Evolutionary conservation across 2,797 vertebrate species (phyloP).

Genomic region (Rhinichthys osculus): DNA sequence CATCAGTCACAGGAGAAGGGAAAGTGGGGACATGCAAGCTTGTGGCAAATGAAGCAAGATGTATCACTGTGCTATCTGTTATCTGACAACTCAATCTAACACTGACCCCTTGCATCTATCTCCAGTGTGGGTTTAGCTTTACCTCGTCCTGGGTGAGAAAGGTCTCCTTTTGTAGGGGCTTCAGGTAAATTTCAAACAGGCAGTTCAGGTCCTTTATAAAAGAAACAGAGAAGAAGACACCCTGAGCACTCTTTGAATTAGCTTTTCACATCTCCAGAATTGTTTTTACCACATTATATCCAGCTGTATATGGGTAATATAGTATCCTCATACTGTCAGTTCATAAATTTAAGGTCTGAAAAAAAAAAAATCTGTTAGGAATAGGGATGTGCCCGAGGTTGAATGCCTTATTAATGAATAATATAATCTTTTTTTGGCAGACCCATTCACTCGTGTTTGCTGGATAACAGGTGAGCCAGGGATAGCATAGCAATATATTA

Average conservation of each 20-base stretch:
- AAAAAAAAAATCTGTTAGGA: not conserved
- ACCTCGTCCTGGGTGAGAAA: conserved; percentile 97
- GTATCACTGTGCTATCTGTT: not conserved
- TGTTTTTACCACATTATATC: not conserved
- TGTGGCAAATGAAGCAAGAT: conserved; percentile 12
- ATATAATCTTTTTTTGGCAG: too few species aligned
- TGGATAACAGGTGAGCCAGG: not conserved
- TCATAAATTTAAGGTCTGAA: not conserved
- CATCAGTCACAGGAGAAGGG: conserved; percentile 25
- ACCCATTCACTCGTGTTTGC: not conserved
- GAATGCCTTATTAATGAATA: not conserved
- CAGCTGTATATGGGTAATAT: not conserved
- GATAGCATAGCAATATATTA: too few species aligned
- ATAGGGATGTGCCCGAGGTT: not conserved
- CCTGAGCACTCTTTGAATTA: not conserved
- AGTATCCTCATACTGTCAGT: not conserved
- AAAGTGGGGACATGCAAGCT: not conserved
- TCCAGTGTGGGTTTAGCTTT: conserved; percentile 34
- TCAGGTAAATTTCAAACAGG: conserved; percentile 95
- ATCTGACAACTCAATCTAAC: not conserved
- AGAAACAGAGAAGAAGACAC: conserved; percentile 30
- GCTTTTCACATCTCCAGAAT: not conserved
- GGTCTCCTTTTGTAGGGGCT: conserved; percentile 93
- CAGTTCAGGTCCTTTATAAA: conserved; percentile 87
- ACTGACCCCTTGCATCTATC: not conserved